Evolutionary conservation across 2,888 invertebrate species (phyloP).

Genomic region (Pherbina coryleti): DNA sequence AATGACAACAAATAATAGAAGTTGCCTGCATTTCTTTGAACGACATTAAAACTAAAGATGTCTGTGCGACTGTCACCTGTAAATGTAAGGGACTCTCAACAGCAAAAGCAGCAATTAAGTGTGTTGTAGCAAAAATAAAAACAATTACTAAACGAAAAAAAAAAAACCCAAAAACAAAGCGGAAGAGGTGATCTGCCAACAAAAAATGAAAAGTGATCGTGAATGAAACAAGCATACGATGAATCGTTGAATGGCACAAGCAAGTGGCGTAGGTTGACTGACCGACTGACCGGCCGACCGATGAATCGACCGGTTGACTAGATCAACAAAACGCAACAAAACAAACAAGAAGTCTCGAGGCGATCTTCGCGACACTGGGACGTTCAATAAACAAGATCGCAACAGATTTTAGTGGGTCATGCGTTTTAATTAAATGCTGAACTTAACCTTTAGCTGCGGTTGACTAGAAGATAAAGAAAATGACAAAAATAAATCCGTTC

Average conservation of each 20-base stretch:
- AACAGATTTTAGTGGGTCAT: conserved; percentile 21
- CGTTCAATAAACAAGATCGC: too few relatives aligned
- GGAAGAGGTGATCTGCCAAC: background rate
- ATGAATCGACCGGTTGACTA: background rate
- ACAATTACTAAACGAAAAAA: background rate
- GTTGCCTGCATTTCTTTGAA: background rate
- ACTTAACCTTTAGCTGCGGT: conserved; percentile 20
- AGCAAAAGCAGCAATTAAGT: background rate
- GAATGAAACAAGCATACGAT: background rate
- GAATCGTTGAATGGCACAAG: background rate
- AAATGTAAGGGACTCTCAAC: background rate
- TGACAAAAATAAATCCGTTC: background rate
- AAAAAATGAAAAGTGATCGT: background rate
- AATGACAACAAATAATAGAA: background rate
- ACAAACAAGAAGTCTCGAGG: too few relatives aligned
- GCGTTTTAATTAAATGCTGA: background rate
- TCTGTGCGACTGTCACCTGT: background rate
- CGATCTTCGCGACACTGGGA: too few relatives aligned
- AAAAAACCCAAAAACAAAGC: background rate
- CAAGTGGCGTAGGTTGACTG: background rate
- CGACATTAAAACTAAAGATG: background rate
- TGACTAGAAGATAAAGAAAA: background rate
- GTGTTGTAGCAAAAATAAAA: background rate
- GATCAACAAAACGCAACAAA: background rate
- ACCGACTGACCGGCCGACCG: background rate